These are phyloP conservation scores for Ephydatia muelleri DNA, from an alignment of 37 sponge, comb jelly and placozoan species.

Conservation along the genomic window DNA sequence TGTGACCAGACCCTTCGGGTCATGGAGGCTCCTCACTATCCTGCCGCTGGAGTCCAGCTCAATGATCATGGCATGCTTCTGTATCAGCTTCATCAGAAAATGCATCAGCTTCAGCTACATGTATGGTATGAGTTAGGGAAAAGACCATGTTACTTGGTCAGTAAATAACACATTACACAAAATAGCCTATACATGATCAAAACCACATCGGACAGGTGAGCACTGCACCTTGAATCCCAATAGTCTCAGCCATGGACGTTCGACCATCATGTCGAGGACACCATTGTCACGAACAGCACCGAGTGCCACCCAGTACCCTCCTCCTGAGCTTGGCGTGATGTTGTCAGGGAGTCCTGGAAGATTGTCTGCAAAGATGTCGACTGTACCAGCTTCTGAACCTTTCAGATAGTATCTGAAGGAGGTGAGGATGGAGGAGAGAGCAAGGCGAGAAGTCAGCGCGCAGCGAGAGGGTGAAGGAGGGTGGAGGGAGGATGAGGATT, in stretches of 20 bases:
- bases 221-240: no score
- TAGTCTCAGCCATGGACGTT: slow-evolving; percentile 21
- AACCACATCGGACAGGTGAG: no score
- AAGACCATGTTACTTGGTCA: not conserved
- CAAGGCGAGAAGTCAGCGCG: no score
- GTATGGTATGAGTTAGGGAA: not conserved
- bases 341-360: slow-evolving; percentile 87
- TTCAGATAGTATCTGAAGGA: no score
- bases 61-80: slow-evolving; percentile 39
- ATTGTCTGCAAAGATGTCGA: slow-evolving; percentile 69
- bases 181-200: no score
- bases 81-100: not conserved
- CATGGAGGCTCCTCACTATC: slow-evolving; percentile 36
- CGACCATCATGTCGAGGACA: slow-evolving; percentile 23
- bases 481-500: no score
- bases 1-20: slow-evolving; percentile 14
- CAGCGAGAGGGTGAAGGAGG: no score
- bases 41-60: slow-evolving; percentile 26
- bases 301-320: slow-evolving; percentile 78
- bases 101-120: slow-evolving; percentile 17
- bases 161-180: not conserved
- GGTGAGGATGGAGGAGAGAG: no score
- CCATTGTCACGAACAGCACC: slow-evolving; percentile 29
- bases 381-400: slow-evolving; percentile 47
- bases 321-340: slow-evolving; percentile 60